phyloP scores from a whole-genome alignment of 2,797 vertebrate species.

The Harpagifer antarcticus region DNA sequence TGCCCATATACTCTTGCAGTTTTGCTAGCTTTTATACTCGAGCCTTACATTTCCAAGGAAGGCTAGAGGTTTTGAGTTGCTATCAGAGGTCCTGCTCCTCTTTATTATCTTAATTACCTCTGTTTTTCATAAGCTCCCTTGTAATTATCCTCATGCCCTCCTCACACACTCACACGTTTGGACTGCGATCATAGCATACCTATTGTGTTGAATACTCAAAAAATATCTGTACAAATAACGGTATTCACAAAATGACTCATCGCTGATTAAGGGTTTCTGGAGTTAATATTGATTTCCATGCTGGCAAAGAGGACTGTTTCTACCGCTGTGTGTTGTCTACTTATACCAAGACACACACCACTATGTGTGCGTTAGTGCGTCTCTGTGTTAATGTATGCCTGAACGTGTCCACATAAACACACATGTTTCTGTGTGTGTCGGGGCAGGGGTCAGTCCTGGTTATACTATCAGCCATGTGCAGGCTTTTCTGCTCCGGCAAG shows the following conservation, averaged over 20 bases:
- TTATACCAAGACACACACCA: neutral
- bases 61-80: conserved; percentile 18
- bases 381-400: conserved; percentile 10
- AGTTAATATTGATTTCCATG: conserved; percentile 8
- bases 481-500: conserved; percentile 57
- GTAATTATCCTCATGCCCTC: conserved; percentile 7
- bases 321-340: neutral
- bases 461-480: conserved; percentile 51
- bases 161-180: conserved; percentile 1
- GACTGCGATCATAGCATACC: conserved; percentile 14
- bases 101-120: conserved; percentile 25
- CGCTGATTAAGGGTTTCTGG: conserved; percentile 8
- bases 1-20: neutral
- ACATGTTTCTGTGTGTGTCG: conserved; percentile 14
- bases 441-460: conserved; percentile 21
- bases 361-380: conserved; percentile 2
- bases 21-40: neutral
- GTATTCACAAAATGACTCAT: neutral
- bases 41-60: conserved; percentile 9
- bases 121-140: conserved; percentile 20
- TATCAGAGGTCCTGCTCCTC: conserved; percentile 1
- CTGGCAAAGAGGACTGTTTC: neutral
- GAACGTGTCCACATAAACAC: conserved; percentile 1
- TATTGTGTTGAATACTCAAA: conserved; percentile 2
- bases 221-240: neutral